A percentile compares a stretch with the other conserved stretches of the same genome.
Conservation (phyloP, 2,113 vertebrate species). For the Phrynocephalus versicolor region DNA sequence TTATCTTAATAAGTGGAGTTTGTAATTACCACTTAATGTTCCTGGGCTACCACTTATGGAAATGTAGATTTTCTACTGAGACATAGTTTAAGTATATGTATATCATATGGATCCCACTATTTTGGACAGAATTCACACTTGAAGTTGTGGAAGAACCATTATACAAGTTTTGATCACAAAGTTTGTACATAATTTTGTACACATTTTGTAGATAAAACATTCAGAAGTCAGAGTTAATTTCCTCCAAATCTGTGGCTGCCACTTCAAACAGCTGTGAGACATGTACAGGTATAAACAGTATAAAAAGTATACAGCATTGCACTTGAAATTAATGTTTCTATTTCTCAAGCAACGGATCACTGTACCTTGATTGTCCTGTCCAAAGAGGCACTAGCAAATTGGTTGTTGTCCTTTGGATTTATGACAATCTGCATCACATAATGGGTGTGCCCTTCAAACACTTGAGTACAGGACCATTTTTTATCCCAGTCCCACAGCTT, state of each 20-base stretch:
- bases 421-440: slow-evolving; percentile 99
- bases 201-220: neutral
- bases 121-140: neutral
- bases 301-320: neutral
- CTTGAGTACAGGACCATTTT: slow-evolving; percentile 97
- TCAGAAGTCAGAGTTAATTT: neutral
- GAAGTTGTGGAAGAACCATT: neutral
- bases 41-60: neutral
- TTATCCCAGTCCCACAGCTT: slow-evolving; percentile 99
- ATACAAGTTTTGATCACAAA: no score
- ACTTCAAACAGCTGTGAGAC: neutral
- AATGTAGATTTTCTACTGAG: neutral
- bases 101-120: neutral
- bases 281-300: neutral
- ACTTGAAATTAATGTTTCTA: neutral
- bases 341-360: neutral
- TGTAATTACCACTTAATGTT: neutral
- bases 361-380: slow-evolving; percentile 97
- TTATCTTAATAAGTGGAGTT: neutral
- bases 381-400: slow-evolving; percentile 97
- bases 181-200: neutral
- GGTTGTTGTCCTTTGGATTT: slow-evolving; percentile 99
- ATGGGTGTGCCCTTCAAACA: slow-evolving; percentile 99
- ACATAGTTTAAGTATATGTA: neutral
- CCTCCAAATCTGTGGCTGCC: neutral